These are phyloP conservation scores for Eidolon dupreanum DNA, from an alignment of 2,797 vertebrate genomes.

Conservation along the genomic window DNA sequence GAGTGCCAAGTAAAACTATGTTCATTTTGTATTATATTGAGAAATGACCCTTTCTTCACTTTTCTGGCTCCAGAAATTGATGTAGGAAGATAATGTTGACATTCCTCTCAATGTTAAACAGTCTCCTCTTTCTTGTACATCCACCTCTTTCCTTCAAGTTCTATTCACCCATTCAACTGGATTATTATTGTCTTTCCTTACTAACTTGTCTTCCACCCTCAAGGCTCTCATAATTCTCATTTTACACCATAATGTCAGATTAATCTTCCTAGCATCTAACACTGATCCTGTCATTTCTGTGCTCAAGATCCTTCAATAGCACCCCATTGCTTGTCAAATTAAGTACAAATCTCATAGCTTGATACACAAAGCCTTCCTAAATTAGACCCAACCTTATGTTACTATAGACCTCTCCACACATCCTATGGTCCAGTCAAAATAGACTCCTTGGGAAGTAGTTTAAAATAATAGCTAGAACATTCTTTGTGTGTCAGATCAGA, in stretches of 20 bases:
- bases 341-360: slow-evolving; percentile 20
- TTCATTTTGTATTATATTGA: neutral
- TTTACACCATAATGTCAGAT: slow-evolving; percentile 25
- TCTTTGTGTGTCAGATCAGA: neutral
- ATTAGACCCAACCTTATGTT: neutral
- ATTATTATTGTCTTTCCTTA: slow-evolving; percentile 13
- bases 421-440: neutral
- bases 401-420: neutral
- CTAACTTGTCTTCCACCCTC: neutral
- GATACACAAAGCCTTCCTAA: neutral
- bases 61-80: neutral
- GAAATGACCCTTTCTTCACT: neutral
- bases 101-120: neutral
- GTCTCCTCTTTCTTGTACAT: neutral
- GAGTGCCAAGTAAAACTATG: neutral
- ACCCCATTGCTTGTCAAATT: slow-evolving; percentile 1
- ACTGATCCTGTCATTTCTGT: neutral
- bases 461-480: slow-evolving; percentile 26
- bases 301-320: neutral
- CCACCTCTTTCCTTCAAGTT: neutral
- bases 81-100: neutral
- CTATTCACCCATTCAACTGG: neutral
- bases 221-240: neutral
- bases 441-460: slow-evolving; percentile 3
- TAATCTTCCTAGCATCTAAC: slow-evolving; percentile 27